These are phyloP conservation scores for Otis tarda DNA, from an alignment of 2,113 vertebrate species.

Conservation along the genomic window DNA sequence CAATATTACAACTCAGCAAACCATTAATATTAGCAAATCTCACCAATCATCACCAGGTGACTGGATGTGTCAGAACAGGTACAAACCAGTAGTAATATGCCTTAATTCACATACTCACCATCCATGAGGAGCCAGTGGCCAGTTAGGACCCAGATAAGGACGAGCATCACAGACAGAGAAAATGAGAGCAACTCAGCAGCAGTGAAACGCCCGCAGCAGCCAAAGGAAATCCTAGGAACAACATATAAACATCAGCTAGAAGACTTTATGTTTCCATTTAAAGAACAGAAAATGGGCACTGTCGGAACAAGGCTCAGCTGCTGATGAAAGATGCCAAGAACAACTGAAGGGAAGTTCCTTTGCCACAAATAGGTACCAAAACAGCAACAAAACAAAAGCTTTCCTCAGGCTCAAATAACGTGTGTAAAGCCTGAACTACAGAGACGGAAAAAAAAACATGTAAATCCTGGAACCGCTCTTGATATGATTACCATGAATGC, in stretches of 20 bases:
- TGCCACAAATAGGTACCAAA: slow-evolving; percentile 30
- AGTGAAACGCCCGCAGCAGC: slow-evolving; percentile 98
- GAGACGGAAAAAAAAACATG: not conserved
- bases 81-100: not conserved
- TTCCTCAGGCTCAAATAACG: not conserved
- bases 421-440: not conserved
- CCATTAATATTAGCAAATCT: not conserved
- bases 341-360: slow-evolving; percentile 27
- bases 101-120: slow-evolving; percentile 76
- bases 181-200: slow-evolving; percentile 96
- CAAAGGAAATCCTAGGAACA: slow-evolving; percentile 93
- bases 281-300: not conserved
- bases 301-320: not conserved
- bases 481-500: not conserved
- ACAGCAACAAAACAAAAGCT: slow-evolving; percentile 16
- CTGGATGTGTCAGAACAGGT: not conserved
- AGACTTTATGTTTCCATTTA: not conserved
- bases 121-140: slow-evolving; percentile 99
- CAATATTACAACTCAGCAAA: not conserved
- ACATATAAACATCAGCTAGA: not conserved
- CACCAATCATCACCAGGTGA: not conserved
- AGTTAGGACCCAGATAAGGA: slow-evolving; percentile 99
- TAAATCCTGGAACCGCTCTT: not conserved
- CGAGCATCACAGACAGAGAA: slow-evolving; percentile 95
- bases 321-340: slow-evolving; percentile 34